Evolutionary conservation across 2,797 vertebrate genomes (phyloP).

Genomic region (Epinephelus coioides): DNA sequence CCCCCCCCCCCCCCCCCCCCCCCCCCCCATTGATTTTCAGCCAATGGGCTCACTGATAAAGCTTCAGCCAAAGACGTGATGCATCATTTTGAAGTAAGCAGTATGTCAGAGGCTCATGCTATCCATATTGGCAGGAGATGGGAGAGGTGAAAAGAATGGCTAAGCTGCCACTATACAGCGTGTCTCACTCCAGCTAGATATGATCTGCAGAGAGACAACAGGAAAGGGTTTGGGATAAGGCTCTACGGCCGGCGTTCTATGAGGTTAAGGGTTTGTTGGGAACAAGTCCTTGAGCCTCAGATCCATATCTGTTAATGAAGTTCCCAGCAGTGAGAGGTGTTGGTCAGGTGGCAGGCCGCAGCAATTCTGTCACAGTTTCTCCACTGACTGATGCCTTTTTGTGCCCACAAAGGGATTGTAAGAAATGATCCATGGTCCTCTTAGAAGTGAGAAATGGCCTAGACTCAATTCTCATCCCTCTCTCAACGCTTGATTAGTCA

Average conservation of each 20-base stretch:
- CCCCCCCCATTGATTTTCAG: slow-evolving; percentile 50
- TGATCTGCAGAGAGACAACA: slow-evolving; percentile 63
- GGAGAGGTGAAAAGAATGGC: slow-evolving; percentile 60
- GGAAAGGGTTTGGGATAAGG: slow-evolving; percentile 48
- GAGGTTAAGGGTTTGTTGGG: slow-evolving; percentile 70
- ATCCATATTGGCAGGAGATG: slow-evolving; percentile 55
- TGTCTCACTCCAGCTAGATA: slow-evolving; percentile 56
- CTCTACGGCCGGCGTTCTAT: slow-evolving; percentile 37
- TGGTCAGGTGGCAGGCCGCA: slow-evolving; percentile 54
- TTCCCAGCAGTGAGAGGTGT: slow-evolving; percentile 58
- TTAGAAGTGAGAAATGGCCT: slow-evolving; percentile 63
- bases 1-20: neutral
- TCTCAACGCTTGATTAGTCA: slow-evolving; percentile 68
- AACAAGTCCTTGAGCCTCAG: slow-evolving; percentile 69
- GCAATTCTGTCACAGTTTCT: slow-evolving; percentile 61
- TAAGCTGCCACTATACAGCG: slow-evolving; percentile 43
- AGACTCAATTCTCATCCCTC: slow-evolving; percentile 61
- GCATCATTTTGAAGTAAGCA: slow-evolving; percentile 60
- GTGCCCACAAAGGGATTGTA: slow-evolving; percentile 57
- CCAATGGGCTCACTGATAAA: slow-evolving; percentile 53
- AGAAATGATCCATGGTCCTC: slow-evolving; percentile 67
- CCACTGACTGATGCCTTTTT: slow-evolving; percentile 63
- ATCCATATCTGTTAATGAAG: slow-evolving; percentile 82
- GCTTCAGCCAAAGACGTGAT: slow-evolving; percentile 48
- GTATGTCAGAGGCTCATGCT: slow-evolving; percentile 48